phyloP scores from a whole-genome alignment of 2,797 vertebrate genomes.

The Paramormyrops hopkinsi region DNA sequence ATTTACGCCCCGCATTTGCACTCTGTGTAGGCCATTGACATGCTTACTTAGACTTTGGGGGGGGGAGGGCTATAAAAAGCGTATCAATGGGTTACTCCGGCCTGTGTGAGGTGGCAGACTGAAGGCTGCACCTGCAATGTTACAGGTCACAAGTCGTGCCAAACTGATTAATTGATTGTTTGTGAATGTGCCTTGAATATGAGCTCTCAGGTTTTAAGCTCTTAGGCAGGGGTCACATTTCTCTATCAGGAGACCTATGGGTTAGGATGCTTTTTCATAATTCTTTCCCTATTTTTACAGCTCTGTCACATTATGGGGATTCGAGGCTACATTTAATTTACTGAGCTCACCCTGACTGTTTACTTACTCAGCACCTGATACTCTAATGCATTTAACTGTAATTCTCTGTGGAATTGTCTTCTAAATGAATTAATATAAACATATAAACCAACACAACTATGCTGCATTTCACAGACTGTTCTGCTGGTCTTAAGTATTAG shows the following conservation, averaged over 20 bases:
- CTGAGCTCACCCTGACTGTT: background rate
- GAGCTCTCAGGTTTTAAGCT: background rate
- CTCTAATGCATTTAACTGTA: background rate
- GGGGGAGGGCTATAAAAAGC: no score
- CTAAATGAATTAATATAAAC: background rate
- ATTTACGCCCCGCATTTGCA: background rate
- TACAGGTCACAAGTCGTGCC: background rate
- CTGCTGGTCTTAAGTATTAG: background rate
- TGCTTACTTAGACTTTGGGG: background rate
- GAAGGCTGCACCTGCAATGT: background rate
- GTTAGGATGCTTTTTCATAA: background rate
- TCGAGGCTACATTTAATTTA: background rate
- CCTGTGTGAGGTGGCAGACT: background rate
- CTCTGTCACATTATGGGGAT: background rate
- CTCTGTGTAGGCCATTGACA: background rate
- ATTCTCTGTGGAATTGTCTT: background rate
- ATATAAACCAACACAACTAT: background rate
- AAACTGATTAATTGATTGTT: background rate
- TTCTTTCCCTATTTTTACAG: background rate
- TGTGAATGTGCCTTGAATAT: background rate
- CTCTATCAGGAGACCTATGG: background rate
- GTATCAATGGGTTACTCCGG: background rate
- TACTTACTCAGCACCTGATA: background rate
- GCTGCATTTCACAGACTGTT: background rate
- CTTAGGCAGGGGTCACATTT: background rate